Evolutionary conservation across 2,888 invertebrate species (phyloP).

Genomic region (Eupelmus urozonus): DNA sequence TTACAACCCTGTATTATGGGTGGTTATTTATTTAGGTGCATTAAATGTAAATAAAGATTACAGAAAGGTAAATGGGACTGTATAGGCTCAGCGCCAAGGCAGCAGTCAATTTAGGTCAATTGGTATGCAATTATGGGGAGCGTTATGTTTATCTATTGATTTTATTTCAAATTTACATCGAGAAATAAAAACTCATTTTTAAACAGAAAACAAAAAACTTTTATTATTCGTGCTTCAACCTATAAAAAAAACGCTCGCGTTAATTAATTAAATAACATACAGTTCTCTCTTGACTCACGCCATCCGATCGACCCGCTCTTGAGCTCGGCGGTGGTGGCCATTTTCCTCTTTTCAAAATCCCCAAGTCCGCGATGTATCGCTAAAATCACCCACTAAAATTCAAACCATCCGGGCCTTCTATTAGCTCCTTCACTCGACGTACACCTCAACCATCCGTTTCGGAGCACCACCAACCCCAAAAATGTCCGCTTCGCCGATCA

Average conservation of each 20-base stretch:
- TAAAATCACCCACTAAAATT: too few species aligned
- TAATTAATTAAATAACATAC: constrained; percentile 2
- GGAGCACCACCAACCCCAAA: too few species aligned
- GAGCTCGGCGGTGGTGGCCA: constrained; percentile 45
- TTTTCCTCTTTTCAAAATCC: constrained; percentile 43
- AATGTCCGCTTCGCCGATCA: too few species aligned
- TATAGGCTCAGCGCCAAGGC: not conserved
- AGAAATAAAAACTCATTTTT: constrained; percentile 43
- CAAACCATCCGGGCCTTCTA: too few species aligned
- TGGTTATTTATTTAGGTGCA: constrained; percentile 38
- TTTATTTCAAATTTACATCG: constrained; percentile 18
- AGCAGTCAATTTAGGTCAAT: constrained; percentile 25
- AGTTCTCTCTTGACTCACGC: constrained; percentile 13
- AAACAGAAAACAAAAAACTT: constrained; percentile 7
- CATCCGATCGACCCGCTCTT: not conserved
- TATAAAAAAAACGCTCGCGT: too few species aligned
- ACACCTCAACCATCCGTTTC: too few species aligned
- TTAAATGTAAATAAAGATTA: constrained; percentile 55
- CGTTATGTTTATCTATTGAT: constrained; percentile 33
- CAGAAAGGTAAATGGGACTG: constrained; percentile 14
- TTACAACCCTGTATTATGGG: constrained; percentile 1
- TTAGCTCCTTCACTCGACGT: too few species aligned
- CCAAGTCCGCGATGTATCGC: constrained; percentile 22
- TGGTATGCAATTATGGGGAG: constrained; percentile 17
- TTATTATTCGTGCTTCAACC: not conserved